Evolutionary conservation across 2,797 vertebrate species (phyloP), one percentile per base, ranked within the genome.

Genomic region (Melanotaenia maccullochi): DNA sequence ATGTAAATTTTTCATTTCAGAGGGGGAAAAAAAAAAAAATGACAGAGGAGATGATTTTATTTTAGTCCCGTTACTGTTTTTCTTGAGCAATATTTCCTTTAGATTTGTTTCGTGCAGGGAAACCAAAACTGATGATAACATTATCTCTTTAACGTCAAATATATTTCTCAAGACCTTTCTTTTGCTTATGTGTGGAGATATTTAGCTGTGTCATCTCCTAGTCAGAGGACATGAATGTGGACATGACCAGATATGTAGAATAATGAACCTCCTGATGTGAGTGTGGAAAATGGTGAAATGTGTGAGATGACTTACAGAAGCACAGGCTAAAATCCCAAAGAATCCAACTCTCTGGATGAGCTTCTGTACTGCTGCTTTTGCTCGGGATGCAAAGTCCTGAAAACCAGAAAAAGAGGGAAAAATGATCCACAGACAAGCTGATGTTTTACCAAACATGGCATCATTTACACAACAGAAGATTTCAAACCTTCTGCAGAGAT

Each of bases 311-410:
- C 96, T 96, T 90, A 97, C 96, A 25, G 96, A 97, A 68, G 96
- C 96, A 32, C 96, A 97, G 28, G 94, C 95, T 89, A 96, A 90
- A 87, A 97, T 97, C 76, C 96, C 96, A 3, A 97, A 94, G 93
- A 97, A 96, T 12, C 96, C 96, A 16, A 97, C 94, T 79, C 86
- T 96, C 90, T 97, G 95, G 74, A 96, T 94, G 73, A 96, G 91
- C 71, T 94, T 96, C 89, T 96, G 94, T 44, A 96, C 90, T 0
- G 95, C 94, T 60, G 94, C 74, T 58, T 96, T 96, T 0, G 94
- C 95, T 71, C 94, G 90, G 58, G 93, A 94, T 36, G 92, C 93
- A 88, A 96, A 95, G 71, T 96, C 96, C 95, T 98, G 73, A 60
- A 71, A 84, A 82, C 68, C 47, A 24, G 68, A 65, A 63, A 82